Evolutionary conservation across 2,888 invertebrate genomes (phyloP).

Genomic region (Timema cristinae): DNA sequence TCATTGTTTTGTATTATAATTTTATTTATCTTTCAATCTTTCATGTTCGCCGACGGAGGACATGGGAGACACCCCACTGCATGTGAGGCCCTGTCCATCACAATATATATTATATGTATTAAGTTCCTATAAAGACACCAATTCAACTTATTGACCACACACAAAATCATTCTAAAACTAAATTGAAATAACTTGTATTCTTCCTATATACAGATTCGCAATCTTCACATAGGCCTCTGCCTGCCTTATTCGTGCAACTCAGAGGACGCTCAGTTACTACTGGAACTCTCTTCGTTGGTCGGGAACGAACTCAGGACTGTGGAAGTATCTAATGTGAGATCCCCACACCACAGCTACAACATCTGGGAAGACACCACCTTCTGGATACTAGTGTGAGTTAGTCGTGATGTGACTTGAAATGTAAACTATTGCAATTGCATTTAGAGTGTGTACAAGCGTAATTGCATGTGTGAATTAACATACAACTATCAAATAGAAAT

Average conservation of each 20-base stretch:
- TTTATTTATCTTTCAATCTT: no score
- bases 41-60: no score
- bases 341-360: constrained; percentile 61
- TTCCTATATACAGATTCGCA: constrained; percentile 54
- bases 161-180: no score
- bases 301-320: constrained; percentile 29
- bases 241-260: constrained; percentile 65
- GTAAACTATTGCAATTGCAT: background rate
- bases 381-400: constrained; percentile 62
- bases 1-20: no score
- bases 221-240: constrained; percentile 71
- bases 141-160: no score
- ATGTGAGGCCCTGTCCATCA: no score
- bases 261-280: constrained; percentile 56
- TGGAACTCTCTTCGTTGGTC: constrained; percentile 40
- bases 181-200: no score
- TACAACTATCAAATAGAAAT: no score
- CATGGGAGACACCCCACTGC: no score
- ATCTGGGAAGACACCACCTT: constrained; percentile 68
- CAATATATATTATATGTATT: no score
- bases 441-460: background rate
- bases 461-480: no score
- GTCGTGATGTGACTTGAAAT: constrained; percentile 3
- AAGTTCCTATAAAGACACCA: no score
- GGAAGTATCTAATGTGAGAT: constrained; percentile 60